These are phyloP conservation scores for Puma concolor DNA, from an alignment of 2,113 vertebrate genomes.

Conservation along the genomic window DNA sequence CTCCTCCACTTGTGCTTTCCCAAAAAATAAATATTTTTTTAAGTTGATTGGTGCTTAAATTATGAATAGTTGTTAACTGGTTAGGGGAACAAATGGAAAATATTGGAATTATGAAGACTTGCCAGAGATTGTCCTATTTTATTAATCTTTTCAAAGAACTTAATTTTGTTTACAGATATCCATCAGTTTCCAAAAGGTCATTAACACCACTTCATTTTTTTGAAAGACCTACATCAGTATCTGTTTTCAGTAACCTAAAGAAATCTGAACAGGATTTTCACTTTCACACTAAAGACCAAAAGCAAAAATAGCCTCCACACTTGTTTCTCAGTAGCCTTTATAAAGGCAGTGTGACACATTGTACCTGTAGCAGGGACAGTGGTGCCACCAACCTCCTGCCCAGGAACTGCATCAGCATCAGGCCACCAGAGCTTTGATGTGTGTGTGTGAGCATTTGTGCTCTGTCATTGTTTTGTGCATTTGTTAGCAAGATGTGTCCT, in stretches of 20 bases:
- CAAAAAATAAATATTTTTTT: too few relatives aligned
- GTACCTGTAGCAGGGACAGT: accelerated
- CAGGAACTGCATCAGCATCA: background rate
- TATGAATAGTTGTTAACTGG: background rate
- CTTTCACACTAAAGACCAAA: background rate
- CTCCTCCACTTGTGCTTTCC: too few relatives aligned
- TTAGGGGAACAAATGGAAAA: background rate
- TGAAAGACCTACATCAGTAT: background rate
- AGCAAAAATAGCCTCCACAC: background rate
- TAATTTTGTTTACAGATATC: background rate
- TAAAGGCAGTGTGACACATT: accelerated
- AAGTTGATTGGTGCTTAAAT: background rate
- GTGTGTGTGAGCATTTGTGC: background rate
- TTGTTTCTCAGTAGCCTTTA: background rate
- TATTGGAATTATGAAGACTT: background rate
- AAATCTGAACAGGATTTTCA: background rate
- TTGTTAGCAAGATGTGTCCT: background rate
- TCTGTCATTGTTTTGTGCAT: background rate
- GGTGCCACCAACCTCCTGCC: background rate
- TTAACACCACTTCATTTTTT: background rate
- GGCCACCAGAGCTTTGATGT: background rate
- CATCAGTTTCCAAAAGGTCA: background rate
- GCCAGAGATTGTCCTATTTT: background rate
- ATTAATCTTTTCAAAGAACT: background rate
- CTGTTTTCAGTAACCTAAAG: background rate